Evolutionary conservation across 2,797 vertebrate genomes (phyloP), one percentile per base, ranked within the genome.

Genomic region (Apodemus agrarius): DNA sequence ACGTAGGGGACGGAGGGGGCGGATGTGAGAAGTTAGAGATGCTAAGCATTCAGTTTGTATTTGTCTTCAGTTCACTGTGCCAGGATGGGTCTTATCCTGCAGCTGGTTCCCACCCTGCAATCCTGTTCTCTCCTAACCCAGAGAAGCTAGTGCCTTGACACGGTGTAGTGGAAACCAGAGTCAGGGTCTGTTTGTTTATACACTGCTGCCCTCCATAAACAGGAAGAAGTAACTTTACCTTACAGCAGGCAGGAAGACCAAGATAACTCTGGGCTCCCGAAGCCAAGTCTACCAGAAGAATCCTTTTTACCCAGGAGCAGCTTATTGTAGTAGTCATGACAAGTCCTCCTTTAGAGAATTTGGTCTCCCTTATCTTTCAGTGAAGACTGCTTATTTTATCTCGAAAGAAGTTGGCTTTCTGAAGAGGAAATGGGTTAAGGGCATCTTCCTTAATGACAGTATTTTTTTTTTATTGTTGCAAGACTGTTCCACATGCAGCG

Each of bases 1-100:
- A 61, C 95, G 96, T 97, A 89, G 80, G 80, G 92, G 95, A 94
- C 91, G 37, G 72, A 91, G 82, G 61, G 95, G 97, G 46, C 91
- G 97, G 29, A 16, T 93, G 65, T 79, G 52, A 96, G 97, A 90
- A 94, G 46, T 97, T 65, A 96, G 95, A 96, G 85, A 97, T 83
- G 94, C 74, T 7, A 86, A 95, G 90, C 22, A 46, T 91, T 95
- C 95, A 89, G 79, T 97, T 97, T 97, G 91, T 95, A 92, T 82
- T 46, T 54, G n/a, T 87, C 94, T 80, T 89, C 85, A 54, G 88
- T 92, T 80, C 76, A 46, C 93, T 94, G 83, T 97, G 96, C 79
- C 78, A 37, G 37, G 69, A 67, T 90, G 90, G 97, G 97, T 98
- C 95, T 97, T 95, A 95, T 52, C 74, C 49, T 19, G 54, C 95